Base-by-base conservation (phyloP, 2,888 invertebrate genomes). In the Cerceris ruficornis region DNA sequence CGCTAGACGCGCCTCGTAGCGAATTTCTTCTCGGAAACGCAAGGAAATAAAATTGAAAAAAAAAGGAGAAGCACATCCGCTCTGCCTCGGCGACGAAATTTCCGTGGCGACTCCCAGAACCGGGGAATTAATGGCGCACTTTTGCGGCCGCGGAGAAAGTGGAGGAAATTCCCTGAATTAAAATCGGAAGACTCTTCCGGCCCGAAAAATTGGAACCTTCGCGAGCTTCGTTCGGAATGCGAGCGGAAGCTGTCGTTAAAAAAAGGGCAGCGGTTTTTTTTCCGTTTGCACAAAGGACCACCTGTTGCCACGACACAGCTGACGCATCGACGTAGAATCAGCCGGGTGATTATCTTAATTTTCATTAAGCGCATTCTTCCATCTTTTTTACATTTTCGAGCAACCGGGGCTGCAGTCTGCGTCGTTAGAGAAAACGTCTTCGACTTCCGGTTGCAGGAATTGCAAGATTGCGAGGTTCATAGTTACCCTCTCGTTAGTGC, bases 271-370 rank as follows among this genome's bases (percentile, higher is more conserved):
- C 41, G 50, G 57, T 15, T 41, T 28, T 62, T 71, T 65, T 62
- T 70, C 66, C 75, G 65, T 65, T 84, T 70, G 62, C 52, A 77
- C 72, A 74, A 84, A 81, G 68, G 58, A 59, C 82, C 82, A 84
- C 84, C 84, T 85, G 84, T 85, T 85, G 84, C 84, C 73, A 79
- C 65, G 75, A 75, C 71, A 70, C 76, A 79, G 73, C 69, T 72
- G 81, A 83, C 69, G 61, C 67, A 59, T 80, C 70, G 72, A 75
- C 70, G 60, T 52, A 50, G 69, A 50, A 79, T 79, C 78, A 67
- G 61, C 68, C 59, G 41, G 7, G 65, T 54, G 69, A 43, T 72
- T 72, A 81, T 64, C 64, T 81, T 78, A 75, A 72, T 70, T 57
- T 71, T 68, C 55, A 43, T 67, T 67, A 61, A 66, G 28, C 73